Evolutionary conservation across 2,888 invertebrate species (phyloP).

Genomic region (Plemyria rubiginata): DNA sequence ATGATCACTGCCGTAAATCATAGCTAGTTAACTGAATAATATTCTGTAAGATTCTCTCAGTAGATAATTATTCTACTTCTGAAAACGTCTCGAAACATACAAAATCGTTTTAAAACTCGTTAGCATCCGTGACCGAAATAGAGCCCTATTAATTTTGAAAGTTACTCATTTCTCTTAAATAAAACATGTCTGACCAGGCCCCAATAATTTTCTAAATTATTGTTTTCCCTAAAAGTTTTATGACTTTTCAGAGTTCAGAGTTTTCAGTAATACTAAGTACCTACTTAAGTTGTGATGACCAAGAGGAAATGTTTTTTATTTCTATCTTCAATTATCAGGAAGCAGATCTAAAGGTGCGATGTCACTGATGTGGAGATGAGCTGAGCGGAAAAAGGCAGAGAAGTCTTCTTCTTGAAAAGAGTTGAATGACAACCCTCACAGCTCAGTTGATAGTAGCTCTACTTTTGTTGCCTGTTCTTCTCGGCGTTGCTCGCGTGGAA

Average conservation of each 20-base stretch:
- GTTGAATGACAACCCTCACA: no score
- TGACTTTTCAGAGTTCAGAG: slow-evolving; percentile 14
- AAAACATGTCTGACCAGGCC: background rate
- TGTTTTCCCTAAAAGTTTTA: slow-evolving; percentile 6
- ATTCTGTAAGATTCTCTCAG: background rate
- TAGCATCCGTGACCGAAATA: slow-evolving; percentile 1
- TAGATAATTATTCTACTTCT: background rate
- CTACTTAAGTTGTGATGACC: slow-evolving; percentile 4
- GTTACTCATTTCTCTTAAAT: background rate
- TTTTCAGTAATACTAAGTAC: background rate
- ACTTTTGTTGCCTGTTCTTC: no score
- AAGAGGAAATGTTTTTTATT: slow-evolving; percentile 6
- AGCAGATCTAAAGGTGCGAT: slow-evolving; percentile 28
- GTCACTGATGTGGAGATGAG: background rate
- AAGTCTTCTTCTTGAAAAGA: no score
- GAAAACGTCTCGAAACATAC: slow-evolving; percentile 1
- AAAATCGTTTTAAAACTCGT: slow-evolving; percentile 21
- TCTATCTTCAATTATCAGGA: slow-evolving; percentile 32
- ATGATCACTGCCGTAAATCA: background rate
- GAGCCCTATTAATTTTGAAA: background rate
- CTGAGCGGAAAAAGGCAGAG: background rate
- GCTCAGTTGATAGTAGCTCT: no score
- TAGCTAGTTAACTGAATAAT: background rate
- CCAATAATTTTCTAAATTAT: background rate
- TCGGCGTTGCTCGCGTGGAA: no score